A percentile compares a stretch with the other conserved stretches of the same genome.
Evolutionary conservation across 1,140 invertebrate species (phyloP).

Genomic region (Polypedilum vanderplanki): DNA sequence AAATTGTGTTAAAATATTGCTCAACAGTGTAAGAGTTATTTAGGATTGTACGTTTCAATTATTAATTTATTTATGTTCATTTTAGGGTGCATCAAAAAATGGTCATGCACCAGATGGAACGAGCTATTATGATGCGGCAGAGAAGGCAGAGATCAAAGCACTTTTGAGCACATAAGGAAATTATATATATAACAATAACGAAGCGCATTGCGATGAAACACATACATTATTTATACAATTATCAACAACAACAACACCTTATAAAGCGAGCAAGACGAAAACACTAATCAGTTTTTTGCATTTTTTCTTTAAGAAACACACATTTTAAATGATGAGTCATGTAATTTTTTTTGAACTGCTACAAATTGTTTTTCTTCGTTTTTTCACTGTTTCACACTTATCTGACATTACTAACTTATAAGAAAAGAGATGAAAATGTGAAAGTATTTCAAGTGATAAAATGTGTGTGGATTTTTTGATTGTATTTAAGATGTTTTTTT

Average conservation of each 20-base stretch:
- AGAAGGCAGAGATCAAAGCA: conserved; percentile 85
- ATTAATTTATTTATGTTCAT: conserved; percentile 33
- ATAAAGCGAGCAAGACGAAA: too few relatives aligned
- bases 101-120: conserved; percentile 80
- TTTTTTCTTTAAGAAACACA: too few relatives aligned
- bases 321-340: too few relatives aligned
- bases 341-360: too few relatives aligned
- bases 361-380: too few relatives aligned
- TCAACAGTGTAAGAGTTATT: conserved; percentile 63
- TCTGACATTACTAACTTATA: not conserved
- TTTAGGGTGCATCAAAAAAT: conserved; percentile 73
- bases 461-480: conserved; percentile 3
- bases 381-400: not conserved
- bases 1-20: conserved; percentile 76
- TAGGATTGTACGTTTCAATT: not conserved
- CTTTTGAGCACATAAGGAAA: conserved; percentile 45
- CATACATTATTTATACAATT: too few relatives aligned
- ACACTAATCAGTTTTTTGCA: too few relatives aligned
- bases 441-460: conserved; percentile 19
- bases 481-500: not conserved
- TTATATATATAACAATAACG: not conserved
- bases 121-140: conserved; percentile 79
- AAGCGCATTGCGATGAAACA: too few relatives aligned
- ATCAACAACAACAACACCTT: too few relatives aligned
- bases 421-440: conserved; percentile 3